These are phyloP conservation scores for Oriolus oriolus DNA, from an alignment of 2,113 vertebrate species.

Conservation along the genomic window DNA sequence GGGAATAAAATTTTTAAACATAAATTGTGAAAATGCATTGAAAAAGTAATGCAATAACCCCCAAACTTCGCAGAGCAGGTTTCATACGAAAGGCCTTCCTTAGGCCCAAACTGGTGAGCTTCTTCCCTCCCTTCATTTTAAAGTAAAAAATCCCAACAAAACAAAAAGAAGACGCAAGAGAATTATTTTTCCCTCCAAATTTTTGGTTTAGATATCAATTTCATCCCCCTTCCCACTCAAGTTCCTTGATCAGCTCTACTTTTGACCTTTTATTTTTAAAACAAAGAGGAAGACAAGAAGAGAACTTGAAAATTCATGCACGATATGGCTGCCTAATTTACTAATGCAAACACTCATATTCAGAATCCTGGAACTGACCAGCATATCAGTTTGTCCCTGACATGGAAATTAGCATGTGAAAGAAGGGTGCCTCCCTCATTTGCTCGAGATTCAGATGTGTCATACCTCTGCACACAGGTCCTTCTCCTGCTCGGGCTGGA, in stretches of 20 bases:
- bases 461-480: neutral
- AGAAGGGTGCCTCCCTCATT: neutral
- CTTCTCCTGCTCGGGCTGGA: neutral
- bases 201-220: neutral
- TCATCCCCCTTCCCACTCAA: accelerated
- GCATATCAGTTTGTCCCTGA: neutral
- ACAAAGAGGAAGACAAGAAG: neutral
- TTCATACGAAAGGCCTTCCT: neutral
- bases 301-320: neutral
- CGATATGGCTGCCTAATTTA: neutral
- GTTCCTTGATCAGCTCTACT: neutral
- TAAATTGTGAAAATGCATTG: neutral
- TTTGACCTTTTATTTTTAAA: neutral
- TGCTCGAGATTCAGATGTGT: neutral
- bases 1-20: neutral
- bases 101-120: neutral
- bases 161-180: neutral
- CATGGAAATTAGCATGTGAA: neutral
- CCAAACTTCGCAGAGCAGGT: neutral
- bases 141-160: neutral
- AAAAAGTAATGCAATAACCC: neutral
- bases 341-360: neutral
- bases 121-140: neutral
- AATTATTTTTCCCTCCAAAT: neutral
- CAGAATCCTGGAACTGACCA: neutral